These are phyloP conservation scores for Oceanodroma leucorhoa DNA, from an alignment of 2,797 vertebrate genomes.

Conservation along the genomic window DNA sequence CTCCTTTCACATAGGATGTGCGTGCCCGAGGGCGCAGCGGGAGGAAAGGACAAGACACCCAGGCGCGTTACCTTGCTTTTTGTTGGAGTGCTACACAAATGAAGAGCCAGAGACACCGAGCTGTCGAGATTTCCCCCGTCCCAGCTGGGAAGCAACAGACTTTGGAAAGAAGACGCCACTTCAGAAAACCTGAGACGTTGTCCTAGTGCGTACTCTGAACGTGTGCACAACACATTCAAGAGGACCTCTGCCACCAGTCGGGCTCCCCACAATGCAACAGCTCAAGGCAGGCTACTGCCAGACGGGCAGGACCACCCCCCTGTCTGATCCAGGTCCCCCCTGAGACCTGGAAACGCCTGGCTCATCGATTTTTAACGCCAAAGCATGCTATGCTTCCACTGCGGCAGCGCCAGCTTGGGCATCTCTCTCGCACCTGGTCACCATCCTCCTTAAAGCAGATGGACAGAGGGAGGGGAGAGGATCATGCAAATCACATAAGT, in stretches of 20 bases:
- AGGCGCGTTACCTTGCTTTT: background rate
- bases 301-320: background rate
- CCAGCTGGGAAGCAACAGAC: background rate
- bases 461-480: background rate
- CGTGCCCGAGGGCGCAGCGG: accelerated
- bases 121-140: background rate
- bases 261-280: background rate
- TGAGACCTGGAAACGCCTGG: background rate
- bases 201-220: background rate
- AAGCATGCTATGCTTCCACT: accelerated
- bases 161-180: background rate
- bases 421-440: background rate
- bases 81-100: background rate
- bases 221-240: accelerated
- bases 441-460: background rate
- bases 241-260: background rate
- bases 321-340: background rate
- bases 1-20: background rate
- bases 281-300: background rate
- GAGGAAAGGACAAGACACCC: background rate
- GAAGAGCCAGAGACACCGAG: background rate
- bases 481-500: background rate
- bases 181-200: background rate
- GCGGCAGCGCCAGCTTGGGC: background rate
- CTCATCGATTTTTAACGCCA: background rate